These are phyloP conservation scores for Pinna nobilis DNA, from an alignment of 1,140 invertebrate genomes.

Conservation along the genomic window DNA sequence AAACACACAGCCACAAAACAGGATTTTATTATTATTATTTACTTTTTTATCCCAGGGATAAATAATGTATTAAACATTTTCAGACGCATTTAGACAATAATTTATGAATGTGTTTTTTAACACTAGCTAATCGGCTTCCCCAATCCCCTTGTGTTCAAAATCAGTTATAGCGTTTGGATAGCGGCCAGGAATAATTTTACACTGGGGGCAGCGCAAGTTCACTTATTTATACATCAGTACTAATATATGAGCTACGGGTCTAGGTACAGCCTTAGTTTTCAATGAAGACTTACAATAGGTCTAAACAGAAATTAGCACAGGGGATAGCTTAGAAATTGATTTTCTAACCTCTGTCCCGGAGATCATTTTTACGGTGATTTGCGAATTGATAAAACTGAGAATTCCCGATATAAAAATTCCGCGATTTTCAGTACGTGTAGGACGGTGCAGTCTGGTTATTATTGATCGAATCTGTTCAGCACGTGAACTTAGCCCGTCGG, in stretches of 20 bases:
- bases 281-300: slow-evolving; percentile 12
- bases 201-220: slow-evolving; percentile 13
- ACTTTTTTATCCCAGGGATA: neutral
- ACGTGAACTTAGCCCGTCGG: no score
- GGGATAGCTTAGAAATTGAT: no score
- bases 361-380: neutral
- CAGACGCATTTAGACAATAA: no score
- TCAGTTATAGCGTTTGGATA: slow-evolving; percentile 9
- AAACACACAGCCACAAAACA: neutral
- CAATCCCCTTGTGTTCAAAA: slow-evolving; percentile 15
- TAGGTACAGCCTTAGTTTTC: slow-evolving; percentile 6
- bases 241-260: slow-evolving; percentile 19
- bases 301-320: slow-evolving; percentile 5
- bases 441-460: no score
- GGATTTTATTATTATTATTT: slow-evolving; percentile 3
- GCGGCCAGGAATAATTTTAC: slow-evolving; percentile 18
- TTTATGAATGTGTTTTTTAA: slow-evolving; percentile 1
- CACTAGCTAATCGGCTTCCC: neutral
- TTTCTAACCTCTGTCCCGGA: slow-evolving; percentile 2
- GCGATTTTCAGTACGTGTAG: no score
- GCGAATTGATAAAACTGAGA: no score
- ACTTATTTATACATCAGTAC: slow-evolving; percentile 2
- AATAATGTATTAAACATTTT: neutral
- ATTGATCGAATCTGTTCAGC: no score
- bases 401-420: no score